Evolutionary conservation across 2,888 invertebrate species (phyloP), one percentile per base, ranked within the genome.

Genomic region (Podabrus alpinus): DNA sequence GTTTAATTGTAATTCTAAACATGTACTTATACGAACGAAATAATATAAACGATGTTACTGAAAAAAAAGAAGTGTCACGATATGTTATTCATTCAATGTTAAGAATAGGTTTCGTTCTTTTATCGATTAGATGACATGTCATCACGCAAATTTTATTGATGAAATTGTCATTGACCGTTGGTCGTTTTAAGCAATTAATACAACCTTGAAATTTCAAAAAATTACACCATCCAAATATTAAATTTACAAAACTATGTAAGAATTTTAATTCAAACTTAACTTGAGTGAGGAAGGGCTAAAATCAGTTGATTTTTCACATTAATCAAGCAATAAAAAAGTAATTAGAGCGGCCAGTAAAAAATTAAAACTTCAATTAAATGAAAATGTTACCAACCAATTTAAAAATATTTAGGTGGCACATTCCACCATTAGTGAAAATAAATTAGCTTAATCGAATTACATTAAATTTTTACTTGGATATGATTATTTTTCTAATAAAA

Each of bases 81-180:
- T 69, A 73, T 69, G 69, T 69, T 68, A 59, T 73, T 68, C 29
- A 68, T 73, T 73, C 15, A 25, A 16, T 62, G 15, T n/a, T 68
- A 73, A 68, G 73, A 73, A 73, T 64, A 62, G 64, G 64, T 25
- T 59, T 11, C 17, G 10, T 69, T 64, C 15, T 16, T 64, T 64
- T 64, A 19, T 64, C 62, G 17, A 73, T 73, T 59, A 64, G 69
- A 64, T 73, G 68, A 66, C 25, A 17, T 15, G 16, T 19, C 11
- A 69, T 68, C 73, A 69, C 68, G 73, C 68, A 24, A 73, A 21
- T 62, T 64, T 62, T 64, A 61, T 62, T 66, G 17, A 59, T 45
- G 69, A 61, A 73, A 73, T 73, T 73, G 73, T 73, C 73, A 70
- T 24, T 73, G 73, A 73, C 73, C 73, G 69, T 59, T 59, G 25